Percentiles rank a stretch among this genome's conserved stretches.
Conservation (phyloP, 2,888 invertebrate species). For the Psococerastis gibbosa region DNA sequence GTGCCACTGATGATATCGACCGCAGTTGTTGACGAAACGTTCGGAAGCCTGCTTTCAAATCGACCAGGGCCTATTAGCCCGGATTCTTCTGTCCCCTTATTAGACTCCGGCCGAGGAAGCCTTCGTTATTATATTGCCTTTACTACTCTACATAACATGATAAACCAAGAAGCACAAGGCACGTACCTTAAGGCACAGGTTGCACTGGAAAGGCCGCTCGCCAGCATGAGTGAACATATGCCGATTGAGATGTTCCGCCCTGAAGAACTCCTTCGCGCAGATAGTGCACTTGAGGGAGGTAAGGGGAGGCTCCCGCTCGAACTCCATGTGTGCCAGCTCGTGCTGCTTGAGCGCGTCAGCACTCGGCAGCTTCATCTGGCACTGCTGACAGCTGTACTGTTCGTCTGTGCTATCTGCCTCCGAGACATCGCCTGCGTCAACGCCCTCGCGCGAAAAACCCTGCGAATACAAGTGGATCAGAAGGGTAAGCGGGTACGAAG, state of each 20-base stretch:
- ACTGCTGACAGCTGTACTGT: constrained; percentile 18
- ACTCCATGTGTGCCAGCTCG: constrained; percentile 19
- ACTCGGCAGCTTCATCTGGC: constrained; percentile 19
- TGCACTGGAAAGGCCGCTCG: constrained; percentile 19
- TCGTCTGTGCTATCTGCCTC: constrained; percentile 11
- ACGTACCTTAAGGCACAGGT: constrained; percentile 17
- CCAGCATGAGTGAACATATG: constrained; percentile 20
- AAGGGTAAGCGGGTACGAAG: no score
- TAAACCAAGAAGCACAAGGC: no score
- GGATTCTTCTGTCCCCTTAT: no score
- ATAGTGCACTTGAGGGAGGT: constrained; percentile 19
- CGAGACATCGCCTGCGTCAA: constrained; percentile 15
- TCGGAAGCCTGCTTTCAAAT: no score
- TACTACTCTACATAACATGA: no score
- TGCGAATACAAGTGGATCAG: no score
- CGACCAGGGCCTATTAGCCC: no score
- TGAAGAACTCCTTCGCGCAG: constrained; percentile 20
- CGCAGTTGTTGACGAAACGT: no score
- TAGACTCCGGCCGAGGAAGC: no score
- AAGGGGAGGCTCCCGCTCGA: constrained; percentile 3
- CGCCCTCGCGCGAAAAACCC: constrained; percentile 17
- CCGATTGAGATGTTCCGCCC: constrained; percentile 20
- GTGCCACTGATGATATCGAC: no score
- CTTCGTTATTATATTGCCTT: no score
- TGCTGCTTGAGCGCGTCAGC: constrained; percentile 20